phyloP scores from a whole-genome alignment of 2,797 vertebrate species.

The Picus viridis region DNA sequence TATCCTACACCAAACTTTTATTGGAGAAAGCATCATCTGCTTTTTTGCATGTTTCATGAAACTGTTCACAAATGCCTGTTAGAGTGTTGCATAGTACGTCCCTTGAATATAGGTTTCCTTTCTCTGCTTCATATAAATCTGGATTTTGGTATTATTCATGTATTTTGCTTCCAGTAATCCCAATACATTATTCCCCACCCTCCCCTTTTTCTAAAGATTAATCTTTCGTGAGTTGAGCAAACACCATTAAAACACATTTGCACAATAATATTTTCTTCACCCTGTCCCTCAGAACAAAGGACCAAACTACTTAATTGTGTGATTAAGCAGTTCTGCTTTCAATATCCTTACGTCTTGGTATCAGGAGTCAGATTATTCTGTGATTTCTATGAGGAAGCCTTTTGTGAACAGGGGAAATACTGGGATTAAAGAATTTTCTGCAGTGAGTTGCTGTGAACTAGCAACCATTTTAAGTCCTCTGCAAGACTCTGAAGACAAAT shows the following conservation, averaged over 20 bases:
- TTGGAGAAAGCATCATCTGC: slow-evolving; percentile 94
- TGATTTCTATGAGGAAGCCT: neutral
- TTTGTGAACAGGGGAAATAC: neutral
- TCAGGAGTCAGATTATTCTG: neutral
- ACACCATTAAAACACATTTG: slow-evolving; percentile 83
- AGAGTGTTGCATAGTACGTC: slow-evolving; percentile 76
- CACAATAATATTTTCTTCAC: neutral
- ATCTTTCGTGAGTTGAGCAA: slow-evolving; percentile 93
- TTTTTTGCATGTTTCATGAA: slow-evolving; percentile 99
- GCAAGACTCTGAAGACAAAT: neutral
- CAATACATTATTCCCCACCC: slow-evolving; percentile 80
- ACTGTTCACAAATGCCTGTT: slow-evolving; percentile 99
- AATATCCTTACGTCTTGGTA: neutral
- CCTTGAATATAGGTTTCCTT: slow-evolving; percentile 96
- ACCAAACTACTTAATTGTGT: neutral
- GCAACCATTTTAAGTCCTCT: neutral
- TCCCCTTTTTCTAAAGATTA: slow-evolving; percentile 86
- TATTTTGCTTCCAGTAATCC: slow-evolving; percentile 97
- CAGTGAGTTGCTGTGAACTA: neutral
- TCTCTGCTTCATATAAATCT: slow-evolving; percentile 95
- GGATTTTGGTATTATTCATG: slow-evolving; percentile 94
- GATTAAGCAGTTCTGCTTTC: neutral
- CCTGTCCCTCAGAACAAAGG: slow-evolving; percentile 4
- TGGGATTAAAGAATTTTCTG: neutral
- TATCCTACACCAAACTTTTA: slow-evolving; percentile 95